Evolutionary conservation across 2,888 invertebrate genomes (phyloP).

Genomic region (Acanthosoma haemorrhoidale): DNA sequence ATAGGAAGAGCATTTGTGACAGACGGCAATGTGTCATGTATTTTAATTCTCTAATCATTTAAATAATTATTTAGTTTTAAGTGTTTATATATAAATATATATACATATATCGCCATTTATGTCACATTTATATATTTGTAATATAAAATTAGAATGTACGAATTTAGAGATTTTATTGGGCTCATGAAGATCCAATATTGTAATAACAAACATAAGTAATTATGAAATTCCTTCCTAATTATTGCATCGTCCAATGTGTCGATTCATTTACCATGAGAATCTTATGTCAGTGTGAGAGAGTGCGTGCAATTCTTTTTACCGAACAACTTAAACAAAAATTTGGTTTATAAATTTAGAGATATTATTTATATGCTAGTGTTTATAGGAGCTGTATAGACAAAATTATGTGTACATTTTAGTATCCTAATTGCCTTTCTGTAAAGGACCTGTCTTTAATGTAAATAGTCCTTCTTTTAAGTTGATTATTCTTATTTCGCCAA

Average conservation of each 20-base stretch:
- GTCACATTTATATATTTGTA: constrained; percentile 38
- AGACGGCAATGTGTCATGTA: background rate
- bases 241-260: constrained; percentile 27
- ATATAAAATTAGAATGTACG: constrained; percentile 26
- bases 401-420: constrained; percentile 32
- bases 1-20: background rate
- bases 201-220: background rate
- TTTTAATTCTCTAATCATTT: constrained; percentile 16
- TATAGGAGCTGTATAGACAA: constrained; percentile 38
- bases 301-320: constrained; percentile 39
- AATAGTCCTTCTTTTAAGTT: background rate
- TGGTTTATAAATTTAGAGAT: constrained; percentile 30
- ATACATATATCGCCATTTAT: constrained; percentile 26
- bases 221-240: constrained; percentile 33
- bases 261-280: constrained; percentile 22
- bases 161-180: constrained; percentile 33
- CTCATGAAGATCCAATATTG: constrained; percentile 18
- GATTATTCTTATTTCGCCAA: background rate
- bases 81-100: constrained; percentile 26
- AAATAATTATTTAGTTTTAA: constrained; percentile 17
- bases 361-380: constrained; percentile 37
- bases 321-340: constrained; percentile 28
- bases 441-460: background rate
- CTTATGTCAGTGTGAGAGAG: constrained; percentile 26
- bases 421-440: constrained; percentile 13